Evolutionary conservation across 1,140 invertebrate species (phyloP), one percentile per base, ranked within the genome.

Genomic region (Campoletis sonorensis): DNA sequence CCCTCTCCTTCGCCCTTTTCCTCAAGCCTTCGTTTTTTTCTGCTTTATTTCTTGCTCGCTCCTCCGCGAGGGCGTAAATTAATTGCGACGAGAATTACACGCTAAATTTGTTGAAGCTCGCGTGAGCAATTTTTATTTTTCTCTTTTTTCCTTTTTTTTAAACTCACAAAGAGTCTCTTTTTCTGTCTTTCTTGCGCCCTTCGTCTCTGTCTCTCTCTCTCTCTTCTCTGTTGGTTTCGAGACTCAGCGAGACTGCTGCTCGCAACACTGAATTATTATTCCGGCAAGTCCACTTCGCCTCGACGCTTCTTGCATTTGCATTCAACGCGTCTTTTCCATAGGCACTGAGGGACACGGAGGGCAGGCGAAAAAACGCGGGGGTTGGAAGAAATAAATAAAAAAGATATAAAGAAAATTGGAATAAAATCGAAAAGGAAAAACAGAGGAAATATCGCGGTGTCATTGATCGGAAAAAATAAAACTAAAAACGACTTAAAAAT

Each of bases 81-180:
- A 72, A 72, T 72, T 72, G 70, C 70, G n/a, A 72, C 70, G 70
- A 73, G 71, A 73, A 73, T 73, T 73, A 73, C 71, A 73, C 40
- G 71, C 71, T 73, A 73, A 73, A 73, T 73, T 73, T 73, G 71
- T 73, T 73, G 71, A 73, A 73, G 71, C 71, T 73, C 71, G 71
- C 71, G 71, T 73, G 71, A 37, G 37, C 71, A 73, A 73, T 73
- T 73, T 67, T 67, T 67, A 30, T 45, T 10, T 10, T 10, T n/a
- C n/a, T n/a, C n/a, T n/a, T n/a, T n/a, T n/a, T n/a, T n/a, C n/a
- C n/a, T 67, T 67, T 67, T 67, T 45, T 13, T 13, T 11, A 5
- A 13, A 45, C 40, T 45, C 8, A 45, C 40, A 45, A 45, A 45
- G 40, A 26, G 8, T 67, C 54, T n/a, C 54, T 58, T 58, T 58